Evolutionary conservation across 1,140 invertebrate species (phyloP), one percentile per base, ranked within the genome.

Genomic region (Aphaenogaster rudis): DNA sequence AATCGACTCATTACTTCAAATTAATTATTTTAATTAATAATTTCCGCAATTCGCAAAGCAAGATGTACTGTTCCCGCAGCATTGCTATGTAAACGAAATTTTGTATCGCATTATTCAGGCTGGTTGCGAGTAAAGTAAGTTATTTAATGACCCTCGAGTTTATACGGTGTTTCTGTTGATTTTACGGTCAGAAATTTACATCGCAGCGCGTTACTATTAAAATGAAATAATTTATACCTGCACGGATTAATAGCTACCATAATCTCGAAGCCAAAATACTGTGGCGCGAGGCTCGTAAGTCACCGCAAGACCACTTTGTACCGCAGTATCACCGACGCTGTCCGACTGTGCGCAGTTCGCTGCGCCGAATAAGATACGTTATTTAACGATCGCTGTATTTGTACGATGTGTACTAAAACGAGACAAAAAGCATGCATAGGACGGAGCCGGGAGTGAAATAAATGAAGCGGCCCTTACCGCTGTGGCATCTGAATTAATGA

Each of bases 361-460:
- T 61, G 50, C 89, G 50, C 72, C 89, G 76, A 90, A 90, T 90
- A 90, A 74, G 89, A 81, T 76, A 86, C 54, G 78, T 87, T 90
- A 87, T 90, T 90, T 90, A 90, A 90, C 81, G 88, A 79, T 87
- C 77, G 78, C 61, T 59, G 42, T 89, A 79, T 89, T 90, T 90
- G 79, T 84, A 64, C 77, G 88, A 63, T 50, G 85, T 39, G 88
- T 66, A 84, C 71, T 84, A 87, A 90, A 90, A 90, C 59, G 74
- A 36, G n/a, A 69, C 39, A 63, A 39, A 52, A 79, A 57, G 63
- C 50, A 50, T 13, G 50, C 50, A 9, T 64, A 67, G n/a, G 11
- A 64, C 4, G 52, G 11, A 50, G 39, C 15, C 2, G 48, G 69
- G 45, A 61, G 33, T 48, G 78, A 87, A 90, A 90, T 89, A 80